Conservation (phyloP, 92 coral and sea anemone genomes). For the Pocillopora meandrina region DNA sequence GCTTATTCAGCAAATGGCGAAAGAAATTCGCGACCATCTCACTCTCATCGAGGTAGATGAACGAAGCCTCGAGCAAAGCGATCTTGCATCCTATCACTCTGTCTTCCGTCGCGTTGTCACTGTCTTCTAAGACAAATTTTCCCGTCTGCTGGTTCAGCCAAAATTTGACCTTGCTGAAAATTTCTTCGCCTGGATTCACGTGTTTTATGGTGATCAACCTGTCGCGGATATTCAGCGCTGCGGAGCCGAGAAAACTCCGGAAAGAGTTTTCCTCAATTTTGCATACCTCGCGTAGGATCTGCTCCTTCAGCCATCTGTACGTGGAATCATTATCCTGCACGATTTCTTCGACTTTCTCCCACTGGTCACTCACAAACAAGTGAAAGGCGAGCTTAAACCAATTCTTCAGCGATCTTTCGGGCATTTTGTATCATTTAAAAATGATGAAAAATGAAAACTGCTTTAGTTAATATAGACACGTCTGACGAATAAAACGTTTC, state of each 20-base stretch:
- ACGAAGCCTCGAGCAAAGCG: slow-evolving; percentile 66
- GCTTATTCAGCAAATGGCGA: slow-evolving; percentile 39
- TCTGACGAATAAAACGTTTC: not conserved
- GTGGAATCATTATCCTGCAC: slow-evolving; percentile 83
- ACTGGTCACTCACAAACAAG: slow-evolving; percentile 76
- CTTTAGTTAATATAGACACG: not conserved
- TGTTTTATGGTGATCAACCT: slow-evolving; percentile 60
- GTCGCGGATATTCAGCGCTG: slow-evolving; percentile 69
- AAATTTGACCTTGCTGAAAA: slow-evolving; percentile 44
- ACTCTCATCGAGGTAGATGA: slow-evolving; percentile 71
- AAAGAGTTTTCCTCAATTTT: slow-evolving; percentile 52
- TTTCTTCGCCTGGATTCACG: slow-evolving; percentile 56
- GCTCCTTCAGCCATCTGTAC: slow-evolving; percentile 87
- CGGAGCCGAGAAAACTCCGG: slow-evolving; percentile 55
- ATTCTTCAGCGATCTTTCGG: slow-evolving; percentile 60
- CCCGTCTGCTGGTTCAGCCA: slow-evolving; percentile 62
- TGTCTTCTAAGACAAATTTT: slow-evolving; percentile 44
- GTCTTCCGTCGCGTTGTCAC: slow-evolving; percentile 39
- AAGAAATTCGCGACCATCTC: slow-evolving; percentile 37
- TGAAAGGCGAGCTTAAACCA: slow-evolving; percentile 89
- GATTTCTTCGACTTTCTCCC: slow-evolving; percentile 64
- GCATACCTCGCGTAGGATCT: slow-evolving; percentile 54
- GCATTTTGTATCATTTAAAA: slow-evolving; percentile 26
- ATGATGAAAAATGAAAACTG: not conserved
- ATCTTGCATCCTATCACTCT: slow-evolving; percentile 61